A percentile compares a stretch with the other conserved stretches of the same genome.
Conservation (phyloP, 2,888 invertebrate species). For the Adelphocoris suturalis region DNA sequence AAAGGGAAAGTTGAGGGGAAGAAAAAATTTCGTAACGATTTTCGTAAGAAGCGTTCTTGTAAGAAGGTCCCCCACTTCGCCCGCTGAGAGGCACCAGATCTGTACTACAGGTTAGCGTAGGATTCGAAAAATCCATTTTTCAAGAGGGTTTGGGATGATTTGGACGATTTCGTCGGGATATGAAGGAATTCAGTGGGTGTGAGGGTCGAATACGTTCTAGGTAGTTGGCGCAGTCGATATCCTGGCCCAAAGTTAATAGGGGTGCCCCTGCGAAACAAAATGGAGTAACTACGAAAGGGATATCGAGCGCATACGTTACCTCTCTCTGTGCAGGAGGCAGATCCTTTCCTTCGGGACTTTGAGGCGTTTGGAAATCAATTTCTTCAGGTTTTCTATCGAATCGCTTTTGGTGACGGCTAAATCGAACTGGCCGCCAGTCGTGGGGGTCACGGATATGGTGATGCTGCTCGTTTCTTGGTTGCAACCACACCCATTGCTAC, state of each 20-base stretch:
- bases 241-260: constrained; percentile 26
- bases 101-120: background rate
- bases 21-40: constrained; percentile 54
- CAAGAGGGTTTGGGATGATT: background rate
- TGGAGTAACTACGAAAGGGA: constrained; percentile 37
- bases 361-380: constrained; percentile 92
- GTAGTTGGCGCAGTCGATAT: background rate
- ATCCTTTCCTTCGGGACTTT: constrained; percentile 96
- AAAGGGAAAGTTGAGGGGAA: constrained; percentile 18
- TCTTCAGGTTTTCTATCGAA: constrained; percentile 92
- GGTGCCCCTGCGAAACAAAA: constrained; percentile 43
- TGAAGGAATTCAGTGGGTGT: background rate
- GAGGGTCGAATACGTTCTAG: background rate
- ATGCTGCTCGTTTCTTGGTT: constrained; percentile 78
- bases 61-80: constrained; percentile 21
- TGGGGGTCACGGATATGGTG: constrained; percentile 90
- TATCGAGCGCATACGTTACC: constrained; percentile 82
- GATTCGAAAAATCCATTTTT: background rate
- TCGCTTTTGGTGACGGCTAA: constrained; percentile 89
- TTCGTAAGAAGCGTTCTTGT: constrained; percentile 41
- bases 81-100: background rate
- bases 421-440: constrained; percentile 94
- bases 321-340: constrained; percentile 94
- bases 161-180: no score
- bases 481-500: constrained; percentile 74